Evolutionary conservation across 2,797 vertebrate genomes (phyloP).

Genomic region (Alauda arvensis): DNA sequence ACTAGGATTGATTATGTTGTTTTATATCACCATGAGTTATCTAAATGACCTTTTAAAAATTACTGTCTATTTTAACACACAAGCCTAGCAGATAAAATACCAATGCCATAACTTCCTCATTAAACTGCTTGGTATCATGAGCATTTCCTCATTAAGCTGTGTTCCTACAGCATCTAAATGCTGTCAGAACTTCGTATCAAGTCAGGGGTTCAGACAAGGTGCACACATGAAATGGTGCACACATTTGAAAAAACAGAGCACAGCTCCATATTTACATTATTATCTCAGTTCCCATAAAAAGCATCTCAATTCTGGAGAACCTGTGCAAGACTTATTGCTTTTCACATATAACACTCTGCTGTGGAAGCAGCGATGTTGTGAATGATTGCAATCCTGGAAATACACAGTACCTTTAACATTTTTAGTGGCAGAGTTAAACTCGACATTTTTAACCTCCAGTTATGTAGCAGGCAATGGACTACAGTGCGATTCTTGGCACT

Average conservation of each 20-base stretch:
- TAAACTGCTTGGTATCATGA: not conserved
- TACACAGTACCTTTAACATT: not conserved
- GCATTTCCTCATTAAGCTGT: not conserved
- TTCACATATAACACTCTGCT: not conserved
- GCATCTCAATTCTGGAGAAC: not conserved
- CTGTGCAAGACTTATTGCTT: not conserved
- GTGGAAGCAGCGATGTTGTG: not conserved
- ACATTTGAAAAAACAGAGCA: not conserved
- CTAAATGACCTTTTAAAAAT: conserved; percentile 7
- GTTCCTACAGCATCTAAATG: not conserved
- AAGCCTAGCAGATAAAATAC: not conserved
- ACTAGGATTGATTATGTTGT: not conserved
- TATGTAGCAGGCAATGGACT: conserved; percentile 18
- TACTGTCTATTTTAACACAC: not conserved
- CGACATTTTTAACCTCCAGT: conserved; percentile 34
- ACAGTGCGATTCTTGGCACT: conserved; percentile 10
- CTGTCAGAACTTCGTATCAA: not conserved
- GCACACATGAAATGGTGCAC: not conserved
- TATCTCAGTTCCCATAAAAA: not conserved
- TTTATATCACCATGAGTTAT: not conserved
- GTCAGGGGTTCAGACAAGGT: not conserved
- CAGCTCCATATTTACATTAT: not conserved
- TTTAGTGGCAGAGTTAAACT: conserved; percentile 28
- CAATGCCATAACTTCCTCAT: not conserved
- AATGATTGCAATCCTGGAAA: not conserved